Evolutionary conservation across 2,113 vertebrate species (phyloP).

Genomic region (Piprites chloris): DNA sequence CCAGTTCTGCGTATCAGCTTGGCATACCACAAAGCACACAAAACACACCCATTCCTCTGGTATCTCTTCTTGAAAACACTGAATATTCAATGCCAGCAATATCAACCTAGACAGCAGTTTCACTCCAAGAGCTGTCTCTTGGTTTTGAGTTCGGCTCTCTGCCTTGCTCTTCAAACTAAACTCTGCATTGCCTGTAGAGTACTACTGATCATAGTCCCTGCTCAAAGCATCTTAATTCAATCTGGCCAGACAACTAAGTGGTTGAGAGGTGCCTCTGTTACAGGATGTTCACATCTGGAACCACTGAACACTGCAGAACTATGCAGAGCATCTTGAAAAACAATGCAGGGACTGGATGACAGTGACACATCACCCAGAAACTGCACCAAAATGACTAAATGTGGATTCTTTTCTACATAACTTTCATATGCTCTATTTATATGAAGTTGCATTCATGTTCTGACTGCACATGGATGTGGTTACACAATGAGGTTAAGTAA

Average conservation of each 20-base stretch:
- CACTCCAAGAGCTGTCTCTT: not conserved
- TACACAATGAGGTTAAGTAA: not conserved
- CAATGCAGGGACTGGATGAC: not conserved
- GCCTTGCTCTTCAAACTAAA: not conserved
- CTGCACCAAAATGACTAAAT: not conserved
- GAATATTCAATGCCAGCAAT: not conserved
- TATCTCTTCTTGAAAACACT: not conserved
- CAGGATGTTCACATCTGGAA: not conserved
- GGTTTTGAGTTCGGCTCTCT: not conserved
- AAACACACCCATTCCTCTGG: not conserved
- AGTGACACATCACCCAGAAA: not conserved
- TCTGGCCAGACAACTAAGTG: not conserved
- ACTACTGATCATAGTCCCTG: not conserved
- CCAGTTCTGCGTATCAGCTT: not conserved
- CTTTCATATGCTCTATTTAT: not conserved
- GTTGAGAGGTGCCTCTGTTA: not conserved
- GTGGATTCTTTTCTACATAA: not conserved
- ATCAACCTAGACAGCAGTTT: not conserved
- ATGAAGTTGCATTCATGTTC: not conserved
- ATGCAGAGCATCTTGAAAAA: not conserved
- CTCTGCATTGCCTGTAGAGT: rapidly evolving
- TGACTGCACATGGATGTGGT: not conserved
- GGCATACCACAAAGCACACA: not conserved
- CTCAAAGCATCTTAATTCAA: not conserved
- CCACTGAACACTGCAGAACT: not conserved